A percentile compares a stretch with the other conserved stretches of the same genome.
Evolutionary conservation across 2,113 vertebrate genomes (phyloP).

Genomic region (Psephotus haematonotus): DNA sequence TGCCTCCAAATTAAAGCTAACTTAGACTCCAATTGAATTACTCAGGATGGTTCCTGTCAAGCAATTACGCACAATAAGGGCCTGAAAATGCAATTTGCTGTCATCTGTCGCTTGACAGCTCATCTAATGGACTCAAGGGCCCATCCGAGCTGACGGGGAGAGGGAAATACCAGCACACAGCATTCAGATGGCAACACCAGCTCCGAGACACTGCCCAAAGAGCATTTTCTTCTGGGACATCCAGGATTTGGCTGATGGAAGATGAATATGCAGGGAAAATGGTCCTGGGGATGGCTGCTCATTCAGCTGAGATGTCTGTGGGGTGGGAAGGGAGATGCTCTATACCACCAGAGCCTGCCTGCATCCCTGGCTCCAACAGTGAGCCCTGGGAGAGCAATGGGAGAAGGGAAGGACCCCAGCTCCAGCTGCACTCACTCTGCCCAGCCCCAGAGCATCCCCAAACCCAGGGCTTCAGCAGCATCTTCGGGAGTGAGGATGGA

Average conservation of each 20-base stretch:
- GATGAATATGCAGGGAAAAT: rapidly evolving
- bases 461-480: rapidly evolving
- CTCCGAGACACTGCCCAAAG: background rate
- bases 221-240: background rate
- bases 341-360: conserved; percentile 37
- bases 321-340: background rate
- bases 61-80: background rate
- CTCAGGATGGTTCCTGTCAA: conserved; percentile 18
- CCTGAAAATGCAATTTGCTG: conserved; percentile 25
- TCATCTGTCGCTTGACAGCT: background rate
- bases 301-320: rapidly evolving
- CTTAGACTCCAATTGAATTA: conserved; percentile 12
- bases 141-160: background rate
- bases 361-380: rapidly evolving
- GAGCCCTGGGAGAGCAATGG: rapidly evolving
- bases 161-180: background rate
- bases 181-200: background rate
- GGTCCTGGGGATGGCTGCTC: background rate
- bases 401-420: background rate
- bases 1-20: conserved; percentile 30
- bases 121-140: background rate
- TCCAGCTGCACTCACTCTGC: rapidly evolving
- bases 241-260: background rate
- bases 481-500: rapidly evolving
- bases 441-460: background rate